Conservation (phyloP, 1,140 invertebrate species). For the Aphaenogaster ashmeadi region DNA sequence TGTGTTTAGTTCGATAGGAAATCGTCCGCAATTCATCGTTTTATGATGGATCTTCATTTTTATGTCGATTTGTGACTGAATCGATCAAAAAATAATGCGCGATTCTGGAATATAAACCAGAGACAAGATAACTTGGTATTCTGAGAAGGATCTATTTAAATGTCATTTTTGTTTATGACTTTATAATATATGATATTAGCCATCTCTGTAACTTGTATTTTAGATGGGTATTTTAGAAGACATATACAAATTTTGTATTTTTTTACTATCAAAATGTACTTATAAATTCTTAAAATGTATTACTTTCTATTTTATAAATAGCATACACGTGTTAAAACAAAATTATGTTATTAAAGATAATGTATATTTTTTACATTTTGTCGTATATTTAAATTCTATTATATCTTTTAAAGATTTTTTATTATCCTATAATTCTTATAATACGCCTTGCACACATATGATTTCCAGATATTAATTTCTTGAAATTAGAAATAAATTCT, state of each 20-base stretch:
- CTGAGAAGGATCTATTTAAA: background rate
- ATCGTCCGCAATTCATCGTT: background rate
- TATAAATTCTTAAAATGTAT: background rate
- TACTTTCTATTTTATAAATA: background rate
- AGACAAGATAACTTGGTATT: background rate
- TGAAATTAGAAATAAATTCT: background rate
- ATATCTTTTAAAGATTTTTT: background rate
- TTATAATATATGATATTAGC: background rate
- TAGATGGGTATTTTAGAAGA: background rate
- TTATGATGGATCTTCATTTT: conserved; percentile 13
- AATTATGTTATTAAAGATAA: background rate
- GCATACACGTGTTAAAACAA: background rate
- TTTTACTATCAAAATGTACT: background rate
- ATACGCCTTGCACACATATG: background rate
- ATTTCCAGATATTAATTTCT: background rate
- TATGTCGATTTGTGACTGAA: background rate
- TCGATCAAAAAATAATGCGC: background rate
- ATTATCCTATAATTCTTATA: background rate
- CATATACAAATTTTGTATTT: background rate
- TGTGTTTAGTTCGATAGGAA: conserved; percentile 2
- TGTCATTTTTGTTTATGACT: background rate
- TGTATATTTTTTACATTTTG: background rate
- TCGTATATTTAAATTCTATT: background rate
- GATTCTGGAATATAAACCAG: conserved; percentile 18
- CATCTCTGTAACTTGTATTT: background rate